Evolutionary conservation across 2,113 vertebrate species (phyloP).

Genomic region (Apodemus sylvaticus): DNA sequence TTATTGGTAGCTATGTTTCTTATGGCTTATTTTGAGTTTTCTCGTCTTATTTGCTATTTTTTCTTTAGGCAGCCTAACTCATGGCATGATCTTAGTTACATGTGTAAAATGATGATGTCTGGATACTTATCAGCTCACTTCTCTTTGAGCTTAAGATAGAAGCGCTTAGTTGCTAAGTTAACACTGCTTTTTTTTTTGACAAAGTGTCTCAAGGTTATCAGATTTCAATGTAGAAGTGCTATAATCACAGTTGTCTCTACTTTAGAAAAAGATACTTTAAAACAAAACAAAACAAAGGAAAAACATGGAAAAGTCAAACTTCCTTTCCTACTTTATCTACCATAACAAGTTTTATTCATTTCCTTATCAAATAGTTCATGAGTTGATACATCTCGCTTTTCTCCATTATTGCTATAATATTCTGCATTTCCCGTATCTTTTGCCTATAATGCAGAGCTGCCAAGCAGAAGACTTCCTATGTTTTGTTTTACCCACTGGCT

Average conservation of each 20-base stretch:
- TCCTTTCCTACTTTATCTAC: background rate
- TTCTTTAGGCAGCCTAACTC: background rate
- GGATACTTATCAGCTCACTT: background rate
- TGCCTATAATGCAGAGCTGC: background rate
- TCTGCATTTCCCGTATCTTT: background rate
- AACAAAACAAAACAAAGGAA: background rate
- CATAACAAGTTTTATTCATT: background rate
- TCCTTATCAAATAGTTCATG: slow-evolving; percentile 15
- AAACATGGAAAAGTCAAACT: background rate
- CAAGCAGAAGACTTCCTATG: background rate
- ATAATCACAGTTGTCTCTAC: background rate
- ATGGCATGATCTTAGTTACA: background rate
- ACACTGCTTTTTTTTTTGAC: background rate
- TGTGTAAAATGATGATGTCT: background rate
- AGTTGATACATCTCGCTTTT: background rate
- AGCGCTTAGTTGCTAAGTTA: background rate
- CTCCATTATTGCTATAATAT: background rate
- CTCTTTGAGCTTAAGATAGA: background rate
- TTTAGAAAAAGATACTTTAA: background rate
- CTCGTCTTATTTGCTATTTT: background rate
- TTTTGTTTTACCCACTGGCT: background rate
- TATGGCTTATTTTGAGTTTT: background rate
- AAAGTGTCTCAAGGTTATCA: background rate
- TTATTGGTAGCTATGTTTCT: background rate
- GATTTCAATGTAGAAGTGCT: background rate